Percentiles rank a stretch among this genome's conserved stretches.
Conservation (phyloP, 2,888 invertebrate species). For the Uloborus plumipes region DNA sequence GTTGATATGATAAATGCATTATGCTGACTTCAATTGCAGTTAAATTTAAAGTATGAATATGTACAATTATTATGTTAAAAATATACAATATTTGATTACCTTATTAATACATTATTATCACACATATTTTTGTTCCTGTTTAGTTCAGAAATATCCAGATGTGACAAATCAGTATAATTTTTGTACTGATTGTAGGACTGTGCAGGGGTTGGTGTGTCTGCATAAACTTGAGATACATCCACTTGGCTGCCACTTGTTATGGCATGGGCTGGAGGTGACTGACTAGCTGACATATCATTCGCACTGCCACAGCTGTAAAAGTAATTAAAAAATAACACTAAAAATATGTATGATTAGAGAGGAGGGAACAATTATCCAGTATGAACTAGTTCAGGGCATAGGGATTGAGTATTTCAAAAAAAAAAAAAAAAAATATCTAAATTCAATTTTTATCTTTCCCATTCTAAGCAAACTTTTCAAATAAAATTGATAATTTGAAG, state of each 20-base stretch:
- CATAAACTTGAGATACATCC: conserved; percentile 25
- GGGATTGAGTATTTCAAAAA: too few relatives aligned
- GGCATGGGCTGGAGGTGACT: conserved; percentile 16
- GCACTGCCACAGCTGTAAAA: conserved; percentile 37
- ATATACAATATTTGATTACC: conserved; percentile 15
- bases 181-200: conserved; percentile 68
- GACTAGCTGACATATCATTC: conserved; percentile 47
- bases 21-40: background rate
- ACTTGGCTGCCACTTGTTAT: conserved; percentile 17
- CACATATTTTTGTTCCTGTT: conserved; percentile 13
- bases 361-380: too few relatives aligned
- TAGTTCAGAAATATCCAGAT: conserved; percentile 59
- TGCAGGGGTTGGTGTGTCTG: conserved; percentile 11
- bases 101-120: conserved; percentile 22
- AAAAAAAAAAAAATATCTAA: too few relatives aligned
- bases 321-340: background rate
- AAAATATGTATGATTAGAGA: too few relatives aligned
- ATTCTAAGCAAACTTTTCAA: too few relatives aligned
- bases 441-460: too few relatives aligned
- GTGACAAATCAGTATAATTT: conserved; percentile 68
- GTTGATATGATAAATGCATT: background rate
- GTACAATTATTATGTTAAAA: background rate
- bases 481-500: too few relatives aligned
- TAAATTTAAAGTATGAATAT: background rate
- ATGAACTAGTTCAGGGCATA: too few relatives aligned